phyloP scores from a whole-genome alignment of 2,888 invertebrate species.

The Agrypnus murinus region DNA sequence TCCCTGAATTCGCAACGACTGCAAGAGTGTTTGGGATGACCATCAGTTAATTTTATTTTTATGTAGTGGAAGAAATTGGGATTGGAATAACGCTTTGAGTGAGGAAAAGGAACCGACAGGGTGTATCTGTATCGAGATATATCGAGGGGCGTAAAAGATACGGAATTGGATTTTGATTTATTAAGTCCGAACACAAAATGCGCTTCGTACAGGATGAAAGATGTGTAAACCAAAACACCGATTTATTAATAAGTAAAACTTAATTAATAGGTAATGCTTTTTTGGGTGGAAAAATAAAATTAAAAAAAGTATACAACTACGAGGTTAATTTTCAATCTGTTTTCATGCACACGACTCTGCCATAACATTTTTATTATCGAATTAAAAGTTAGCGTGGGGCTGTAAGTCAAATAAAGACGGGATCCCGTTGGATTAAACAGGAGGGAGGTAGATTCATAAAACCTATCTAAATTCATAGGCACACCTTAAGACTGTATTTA shows the following conservation, averaged over 20 bases:
- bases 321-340: constrained; percentile 69
- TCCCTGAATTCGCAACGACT: constrained; percentile 30
- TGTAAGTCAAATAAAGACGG: constrained; percentile 50
- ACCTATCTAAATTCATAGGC: constrained; percentile 70
- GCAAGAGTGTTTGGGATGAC: constrained; percentile 42
- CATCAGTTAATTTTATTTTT: constrained; percentile 54
- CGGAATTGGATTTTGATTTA: constrained; percentile 63
- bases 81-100: constrained; percentile 50
- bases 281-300: constrained; percentile 39
- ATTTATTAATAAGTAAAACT: constrained; percentile 1
- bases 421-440: constrained; percentile 32
- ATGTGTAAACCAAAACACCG: not conserved
- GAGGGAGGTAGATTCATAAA: constrained; percentile 53
- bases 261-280: constrained; percentile 18
- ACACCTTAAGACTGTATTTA: constrained; percentile 59
- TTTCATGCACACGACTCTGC: constrained; percentile 68
- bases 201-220: not conserved
- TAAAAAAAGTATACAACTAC: constrained; percentile 1
- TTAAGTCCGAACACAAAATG: constrained; percentile 37
- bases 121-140: constrained; percentile 57
- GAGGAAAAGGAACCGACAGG: constrained; percentile 53
- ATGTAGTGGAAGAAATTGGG: constrained; percentile 57
- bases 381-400: constrained; percentile 64
- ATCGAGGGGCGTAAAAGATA: constrained; percentile 61
- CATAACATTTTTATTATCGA: constrained; percentile 68